phyloP scores from a whole-genome alignment of 2,797 vertebrate species.

The Lepus townsendii region DNA sequence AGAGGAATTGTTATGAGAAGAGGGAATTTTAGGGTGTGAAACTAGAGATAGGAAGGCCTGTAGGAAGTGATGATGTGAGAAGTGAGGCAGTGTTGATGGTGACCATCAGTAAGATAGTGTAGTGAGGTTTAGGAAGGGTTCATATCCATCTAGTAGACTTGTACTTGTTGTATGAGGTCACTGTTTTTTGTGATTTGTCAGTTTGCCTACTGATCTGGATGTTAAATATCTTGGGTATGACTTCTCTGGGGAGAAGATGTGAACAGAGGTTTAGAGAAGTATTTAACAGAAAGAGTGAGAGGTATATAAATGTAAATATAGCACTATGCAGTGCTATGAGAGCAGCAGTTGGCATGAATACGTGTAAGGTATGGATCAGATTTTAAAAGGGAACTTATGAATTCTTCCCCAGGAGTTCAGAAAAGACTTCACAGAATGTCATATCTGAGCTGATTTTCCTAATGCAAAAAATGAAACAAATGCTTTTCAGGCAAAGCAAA shows the following conservation, averaged over 20 bases:
- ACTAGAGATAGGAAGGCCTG: background rate
- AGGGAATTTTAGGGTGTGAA: background rate
- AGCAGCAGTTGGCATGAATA: background rate
- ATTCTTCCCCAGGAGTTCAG: background rate
- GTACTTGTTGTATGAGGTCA: background rate
- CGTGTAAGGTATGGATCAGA: background rate
- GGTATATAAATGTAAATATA: background rate
- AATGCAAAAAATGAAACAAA: background rate
- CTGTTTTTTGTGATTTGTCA: background rate
- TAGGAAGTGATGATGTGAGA: background rate
- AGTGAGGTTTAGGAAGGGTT: fast-evolving
- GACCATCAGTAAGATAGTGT: background rate
- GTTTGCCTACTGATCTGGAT: background rate
- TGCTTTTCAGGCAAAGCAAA: background rate
- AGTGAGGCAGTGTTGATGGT: background rate
- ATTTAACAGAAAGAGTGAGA: background rate
- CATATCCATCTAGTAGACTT: background rate
- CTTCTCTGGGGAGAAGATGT: background rate
- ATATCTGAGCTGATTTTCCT: background rate
- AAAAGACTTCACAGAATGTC: background rate
- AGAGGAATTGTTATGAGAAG: background rate
- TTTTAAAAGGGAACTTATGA: background rate
- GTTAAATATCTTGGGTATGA: background rate
- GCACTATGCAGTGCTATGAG: background rate
- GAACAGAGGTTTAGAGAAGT: background rate